phyloP scores from a whole-genome alignment of 1,140 invertebrate species.

The Cherax destructor region DNA sequence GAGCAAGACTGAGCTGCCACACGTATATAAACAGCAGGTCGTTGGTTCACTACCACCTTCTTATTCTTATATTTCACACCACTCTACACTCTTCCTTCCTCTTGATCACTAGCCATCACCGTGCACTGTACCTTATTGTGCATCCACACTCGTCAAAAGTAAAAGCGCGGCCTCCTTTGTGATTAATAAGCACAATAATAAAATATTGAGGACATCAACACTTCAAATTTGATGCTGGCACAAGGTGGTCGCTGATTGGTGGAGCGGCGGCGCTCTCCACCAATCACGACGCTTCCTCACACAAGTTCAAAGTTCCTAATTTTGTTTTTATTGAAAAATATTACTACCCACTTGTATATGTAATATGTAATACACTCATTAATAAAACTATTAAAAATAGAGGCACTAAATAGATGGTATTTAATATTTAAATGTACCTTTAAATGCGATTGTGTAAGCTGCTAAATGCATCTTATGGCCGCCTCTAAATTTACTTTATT shows the following conservation, averaged over 20 bases:
- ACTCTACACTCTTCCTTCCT: too few species aligned
- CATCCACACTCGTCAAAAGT: not conserved
- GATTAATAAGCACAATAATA: not conserved
- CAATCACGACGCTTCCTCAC: not conserved
- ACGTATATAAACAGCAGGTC: not conserved
- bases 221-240: conserved; percentile 7
- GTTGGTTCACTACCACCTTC: not conserved
- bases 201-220: not conserved
- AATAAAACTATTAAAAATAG: too few species aligned
- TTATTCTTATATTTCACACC: not conserved
- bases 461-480: too few species aligned
- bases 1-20: not conserved
- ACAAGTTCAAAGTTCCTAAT: too few species aligned
- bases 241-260: not conserved
- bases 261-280: not conserved
- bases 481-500: too few species aligned
- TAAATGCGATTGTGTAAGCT: too few species aligned
- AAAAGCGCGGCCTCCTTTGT: not conserved
- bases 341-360: too few species aligned
- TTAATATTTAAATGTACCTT: too few species aligned
- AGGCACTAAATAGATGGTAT: too few species aligned
- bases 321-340: too few species aligned
- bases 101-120: not conserved
- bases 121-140: conserved; percentile 16
- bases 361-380: too few species aligned